A percentile compares a stretch with the other conserved stretches of the same genome.
Conservation (phyloP, 1,140 invertebrate genomes). For the Cardiocondyla obscurior region DNA sequence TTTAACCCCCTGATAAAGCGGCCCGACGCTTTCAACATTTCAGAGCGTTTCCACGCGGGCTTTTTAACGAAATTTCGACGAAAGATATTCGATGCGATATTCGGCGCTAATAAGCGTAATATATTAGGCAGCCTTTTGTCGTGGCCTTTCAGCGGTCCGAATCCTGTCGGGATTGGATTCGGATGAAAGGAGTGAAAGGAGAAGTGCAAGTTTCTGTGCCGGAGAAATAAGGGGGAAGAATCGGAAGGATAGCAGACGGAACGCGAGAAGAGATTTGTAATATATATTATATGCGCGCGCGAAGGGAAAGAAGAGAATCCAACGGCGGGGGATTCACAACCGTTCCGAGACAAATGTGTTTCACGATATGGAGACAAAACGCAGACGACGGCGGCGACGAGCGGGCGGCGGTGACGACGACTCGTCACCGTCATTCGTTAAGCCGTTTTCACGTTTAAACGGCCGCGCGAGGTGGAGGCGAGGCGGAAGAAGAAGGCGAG, state of each 20-base stretch:
- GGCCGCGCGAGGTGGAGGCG: constrained; percentile 31
- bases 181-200: constrained; percentile 61
- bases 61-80: constrained; percentile 18
- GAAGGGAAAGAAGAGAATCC: constrained; percentile 20
- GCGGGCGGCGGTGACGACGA: constrained; percentile 23
- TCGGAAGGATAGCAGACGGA: background rate
- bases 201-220: constrained; percentile 11
- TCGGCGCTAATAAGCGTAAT: constrained; percentile 78
- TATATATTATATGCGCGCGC: constrained; percentile 48
- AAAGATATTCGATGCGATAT: constrained; percentile 26
- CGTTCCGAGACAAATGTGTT: constrained; percentile 68
- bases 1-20: constrained; percentile 24
- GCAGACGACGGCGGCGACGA: constrained; percentile 13
- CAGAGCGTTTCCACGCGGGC: background rate
- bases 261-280: constrained; percentile 30
- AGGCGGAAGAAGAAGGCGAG: constrained; percentile 53
- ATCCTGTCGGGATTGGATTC: constrained; percentile 61
- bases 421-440: constrained; percentile 70
- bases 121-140: constrained; percentile 77
- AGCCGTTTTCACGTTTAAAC: constrained; percentile 65
- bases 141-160: constrained; percentile 73
- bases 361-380: constrained; percentile 68
- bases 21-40: background rate
- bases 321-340: constrained; percentile 65
- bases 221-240: constrained; percentile 33